Conservation (phyloP, 2,888 invertebrate species). For the Calameuta idolon region DNA sequence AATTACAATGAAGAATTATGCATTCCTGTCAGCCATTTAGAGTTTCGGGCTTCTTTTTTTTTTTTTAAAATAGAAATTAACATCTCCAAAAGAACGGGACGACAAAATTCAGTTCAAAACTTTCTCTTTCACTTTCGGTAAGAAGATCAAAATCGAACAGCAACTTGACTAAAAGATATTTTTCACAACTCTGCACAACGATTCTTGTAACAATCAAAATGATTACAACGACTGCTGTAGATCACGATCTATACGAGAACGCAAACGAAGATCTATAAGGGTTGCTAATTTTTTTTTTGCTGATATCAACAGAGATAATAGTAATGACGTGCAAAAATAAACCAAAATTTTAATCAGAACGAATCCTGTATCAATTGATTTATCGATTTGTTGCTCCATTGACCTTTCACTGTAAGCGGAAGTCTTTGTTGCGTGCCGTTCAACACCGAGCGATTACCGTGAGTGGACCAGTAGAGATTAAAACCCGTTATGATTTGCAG, state of each 20-base stretch:
- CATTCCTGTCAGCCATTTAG: background rate
- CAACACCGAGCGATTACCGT: background rate
- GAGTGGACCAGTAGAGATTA: background rate
- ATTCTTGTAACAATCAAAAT: no score
- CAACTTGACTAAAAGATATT: background rate
- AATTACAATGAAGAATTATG: background rate
- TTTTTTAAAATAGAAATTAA: background rate
- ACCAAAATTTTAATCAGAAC: background rate
- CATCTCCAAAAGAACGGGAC: background rate
- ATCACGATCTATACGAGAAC: no score
- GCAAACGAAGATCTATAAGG: background rate
- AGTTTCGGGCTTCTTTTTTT: background rate
- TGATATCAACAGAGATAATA: background rate
- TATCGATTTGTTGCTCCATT: background rate
- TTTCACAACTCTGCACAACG: background rate
- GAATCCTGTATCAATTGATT: background rate
- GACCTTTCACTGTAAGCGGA: background rate
- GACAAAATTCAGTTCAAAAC: background rate
- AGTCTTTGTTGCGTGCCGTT: background rate
- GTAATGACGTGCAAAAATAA: background rate
- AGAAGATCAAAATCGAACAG: background rate
- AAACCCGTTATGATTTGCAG: background rate
- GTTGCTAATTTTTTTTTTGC: background rate
- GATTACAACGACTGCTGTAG: no score
- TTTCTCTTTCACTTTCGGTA: background rate